Percentiles rank a stretch among this genome's conserved stretches.
Evolutionary conservation across 2,888 invertebrate species (phyloP).

Genomic region (Epirrhoe tristata): DNA sequence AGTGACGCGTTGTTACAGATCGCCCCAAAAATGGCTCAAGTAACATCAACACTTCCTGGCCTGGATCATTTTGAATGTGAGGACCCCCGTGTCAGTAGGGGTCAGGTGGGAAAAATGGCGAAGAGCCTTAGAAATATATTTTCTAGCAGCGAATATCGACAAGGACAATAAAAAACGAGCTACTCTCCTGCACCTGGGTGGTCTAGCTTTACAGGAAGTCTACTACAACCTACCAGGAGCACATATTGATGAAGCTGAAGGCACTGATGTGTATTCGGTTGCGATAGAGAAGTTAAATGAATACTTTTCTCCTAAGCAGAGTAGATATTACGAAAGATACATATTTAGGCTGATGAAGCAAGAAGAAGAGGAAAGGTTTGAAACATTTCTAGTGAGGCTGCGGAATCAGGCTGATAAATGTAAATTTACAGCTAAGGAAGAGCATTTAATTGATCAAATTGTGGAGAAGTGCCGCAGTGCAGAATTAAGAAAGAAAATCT

Average conservation of each 20-base stretch:
- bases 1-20: no score
- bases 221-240: neutral
- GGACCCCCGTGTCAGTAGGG: no score
- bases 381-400: neutral
- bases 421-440: neutral
- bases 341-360: neutral
- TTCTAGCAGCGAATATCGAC: no score
- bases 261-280: neutral
- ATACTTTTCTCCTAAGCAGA: no score
- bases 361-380: neutral
- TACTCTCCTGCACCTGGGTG: neutral
- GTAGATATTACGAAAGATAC: no score
- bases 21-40: no score
- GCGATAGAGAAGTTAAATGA: neutral
- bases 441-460: neutral
- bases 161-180: conserved; percentile 3
- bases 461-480: neutral
- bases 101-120: no score
- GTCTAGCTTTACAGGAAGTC: neutral
- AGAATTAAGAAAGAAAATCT: neutral
- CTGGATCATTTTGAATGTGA: no score
- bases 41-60: no score
- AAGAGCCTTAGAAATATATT: no score
- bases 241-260: neutral
- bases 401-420: neutral